A percentile compares a stretch with the other conserved stretches of the same genome.
These are phyloP conservation scores for Drosophila emarginata DNA, from an alignment of 2,888 invertebrate genomes.

Conservation along the genomic window DNA sequence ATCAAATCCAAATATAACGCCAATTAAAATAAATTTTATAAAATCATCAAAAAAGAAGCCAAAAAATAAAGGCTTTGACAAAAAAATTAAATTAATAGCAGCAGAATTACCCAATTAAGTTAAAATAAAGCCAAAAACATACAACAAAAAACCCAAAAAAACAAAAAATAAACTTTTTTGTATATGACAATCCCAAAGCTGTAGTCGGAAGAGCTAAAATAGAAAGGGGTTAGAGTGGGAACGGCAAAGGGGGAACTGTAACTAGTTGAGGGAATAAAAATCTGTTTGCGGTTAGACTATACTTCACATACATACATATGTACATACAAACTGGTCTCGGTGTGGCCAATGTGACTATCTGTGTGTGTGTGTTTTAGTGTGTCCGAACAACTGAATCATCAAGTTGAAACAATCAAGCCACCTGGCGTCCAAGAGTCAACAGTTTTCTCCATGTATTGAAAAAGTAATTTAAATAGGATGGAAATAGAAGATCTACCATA, in stretches of 20 bases:
- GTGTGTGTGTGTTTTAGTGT: no score
- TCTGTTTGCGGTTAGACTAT: constrained; percentile 9
- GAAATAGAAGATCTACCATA: background rate
- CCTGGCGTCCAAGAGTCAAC: background rate
- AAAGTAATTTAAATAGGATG: constrained; percentile 1
- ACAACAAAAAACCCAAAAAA: background rate
- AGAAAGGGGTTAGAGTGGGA: background rate
- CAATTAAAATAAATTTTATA: constrained; percentile 22
- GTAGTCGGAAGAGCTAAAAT: background rate
- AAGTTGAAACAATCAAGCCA: constrained; percentile 1
- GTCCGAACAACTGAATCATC: background rate
- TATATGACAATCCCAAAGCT: constrained; percentile 10
- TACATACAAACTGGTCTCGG: background rate
- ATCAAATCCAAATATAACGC: constrained; percentile 3
- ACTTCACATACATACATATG: background rate
- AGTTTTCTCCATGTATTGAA: background rate
- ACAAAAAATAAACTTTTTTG: constrained; percentile 6
- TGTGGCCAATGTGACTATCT: no score
- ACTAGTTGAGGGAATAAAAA: constrained; percentile 7
- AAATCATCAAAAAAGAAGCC: background rate
- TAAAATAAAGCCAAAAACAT: background rate
- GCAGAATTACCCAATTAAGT: background rate
- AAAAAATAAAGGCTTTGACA: background rate
- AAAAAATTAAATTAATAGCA: constrained; percentile 21
- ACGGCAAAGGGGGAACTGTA: background rate